A percentile compares a stretch with the other conserved stretches of the same genome.
These are phyloP conservation scores for Bombus balteatus DNA, from an alignment of 1,140 invertebrate species.

Conservation along the genomic window DNA sequence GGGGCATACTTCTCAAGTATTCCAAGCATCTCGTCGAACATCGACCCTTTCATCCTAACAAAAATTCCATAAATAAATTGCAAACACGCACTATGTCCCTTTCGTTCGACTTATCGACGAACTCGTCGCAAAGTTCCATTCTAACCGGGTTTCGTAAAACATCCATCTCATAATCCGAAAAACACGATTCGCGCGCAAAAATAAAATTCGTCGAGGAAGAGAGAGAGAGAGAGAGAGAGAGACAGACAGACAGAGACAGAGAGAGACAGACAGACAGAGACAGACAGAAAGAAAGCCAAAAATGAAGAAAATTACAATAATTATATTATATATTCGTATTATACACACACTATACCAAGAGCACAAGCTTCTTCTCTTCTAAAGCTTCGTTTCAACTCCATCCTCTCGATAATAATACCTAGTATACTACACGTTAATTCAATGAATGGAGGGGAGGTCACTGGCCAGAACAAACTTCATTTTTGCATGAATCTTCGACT, in stretches of 20 bases:
- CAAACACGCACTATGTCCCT: too few species aligned
- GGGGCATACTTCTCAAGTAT: slow-evolving; percentile 2
- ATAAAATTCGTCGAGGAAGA: slow-evolving; percentile 14
- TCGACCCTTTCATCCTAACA: neutral
- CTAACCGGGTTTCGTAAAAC: slow-evolving; percentile 8
- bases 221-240: neutral
- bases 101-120: neutral
- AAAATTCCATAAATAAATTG: neutral
- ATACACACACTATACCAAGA: slow-evolving; percentile 37
- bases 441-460: slow-evolving; percentile 60
- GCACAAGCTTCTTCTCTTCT: slow-evolving; percentile 39
- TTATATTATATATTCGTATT: slow-evolving; percentile 57
- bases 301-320: neutral
- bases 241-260: rapidly evolving
- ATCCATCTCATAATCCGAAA: neutral
- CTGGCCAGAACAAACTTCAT: slow-evolving; percentile 61
- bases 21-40: neutral
- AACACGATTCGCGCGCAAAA: slow-evolving; percentile 20
- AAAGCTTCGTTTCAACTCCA: slow-evolving; percentile 42
- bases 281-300: neutral
- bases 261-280: too few species aligned
- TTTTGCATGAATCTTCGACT: slow-evolving; percentile 20
- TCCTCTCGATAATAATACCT: slow-evolving; percentile 27
- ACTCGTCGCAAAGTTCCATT: neutral
- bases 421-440: slow-evolving; percentile 67